Percentiles rank a stretch among this genome's conserved stretches.
These are phyloP conservation scores for Euglossa dilemma DNA, from an alignment of 1,140 invertebrate species.

Conservation along the genomic window DNA sequence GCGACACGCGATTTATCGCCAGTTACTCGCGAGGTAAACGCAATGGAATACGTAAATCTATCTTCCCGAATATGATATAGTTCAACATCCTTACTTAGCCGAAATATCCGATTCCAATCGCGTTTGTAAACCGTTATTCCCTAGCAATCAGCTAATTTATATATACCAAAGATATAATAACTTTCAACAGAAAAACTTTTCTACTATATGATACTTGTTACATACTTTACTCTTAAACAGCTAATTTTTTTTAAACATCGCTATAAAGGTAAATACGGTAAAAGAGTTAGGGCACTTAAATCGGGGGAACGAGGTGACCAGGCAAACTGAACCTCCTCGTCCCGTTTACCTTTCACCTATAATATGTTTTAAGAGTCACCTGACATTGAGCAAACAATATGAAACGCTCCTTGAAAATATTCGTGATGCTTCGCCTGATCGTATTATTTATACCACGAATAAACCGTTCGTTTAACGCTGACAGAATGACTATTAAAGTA, in stretches of 20 bases:
- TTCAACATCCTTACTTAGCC: not conserved
- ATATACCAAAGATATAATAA: not conserved
- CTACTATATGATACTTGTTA: not conserved
- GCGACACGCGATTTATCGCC: conserved; percentile 12
- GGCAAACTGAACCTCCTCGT: not conserved
- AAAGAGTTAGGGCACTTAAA: not conserved
- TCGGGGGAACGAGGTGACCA: not conserved
- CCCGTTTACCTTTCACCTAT: conserved; percentile 14
- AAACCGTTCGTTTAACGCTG: not conserved
- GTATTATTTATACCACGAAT: not conserved
- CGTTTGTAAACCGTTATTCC: not conserved
- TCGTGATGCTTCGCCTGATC: not conserved
- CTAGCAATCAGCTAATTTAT: not conserved
- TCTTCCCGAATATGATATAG: not conserved
- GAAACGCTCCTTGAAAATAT: not conserved
- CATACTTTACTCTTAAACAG: not conserved
- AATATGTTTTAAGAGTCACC: not conserved
- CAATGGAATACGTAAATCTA: conserved; percentile 1
- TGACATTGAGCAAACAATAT: not conserved
- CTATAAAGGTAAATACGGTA: not conserved
- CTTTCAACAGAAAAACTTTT: not conserved
- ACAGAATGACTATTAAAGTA: no score
- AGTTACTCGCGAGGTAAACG: not conserved
- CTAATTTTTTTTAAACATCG: not conserved
- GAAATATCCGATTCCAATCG: not conserved